Base-by-base conservation (phyloP, 2,797 vertebrate species). In the Danio albolineatus region DNA sequence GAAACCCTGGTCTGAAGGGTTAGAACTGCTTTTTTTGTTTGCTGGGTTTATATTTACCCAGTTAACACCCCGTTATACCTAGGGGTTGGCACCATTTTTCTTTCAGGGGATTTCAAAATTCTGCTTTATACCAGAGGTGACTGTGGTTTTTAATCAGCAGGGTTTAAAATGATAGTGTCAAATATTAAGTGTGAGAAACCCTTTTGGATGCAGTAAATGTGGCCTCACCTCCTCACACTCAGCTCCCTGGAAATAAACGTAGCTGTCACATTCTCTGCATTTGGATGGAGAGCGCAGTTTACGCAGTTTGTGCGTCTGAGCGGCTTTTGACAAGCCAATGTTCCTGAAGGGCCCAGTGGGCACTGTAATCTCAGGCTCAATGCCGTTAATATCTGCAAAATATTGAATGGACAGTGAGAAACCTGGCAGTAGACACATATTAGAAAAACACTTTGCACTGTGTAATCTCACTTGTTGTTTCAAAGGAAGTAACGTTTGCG, bases 201-300 rank as follows among this genome's bases (percentile, higher is more conserved):
- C 1, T 28, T 28, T 28, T 28, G 28, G 14, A 48, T 0, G 7
- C 8, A n/a, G 36, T 12, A 8, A 10, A 43, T 6, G 12, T 16
- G 21, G 17, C 2, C 89, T 91, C 84, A 97, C 98, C 95, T 99
- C 97, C 89, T 99, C 97, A 0, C 98, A 99, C 84, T 99, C 98
- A 0, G 96, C 98, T 0, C 98, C 98, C 87, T 98, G 98, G 92
- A 99, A 99, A 88, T 99, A 99, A 49, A 99, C 97, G 0, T 99
- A 99, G 90, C 96, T 99, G 91, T 98, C 98, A 78, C 98, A 99
- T 77, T 99, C 98, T 0, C 98, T 93, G 64, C 98, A 99, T 79
- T 98, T 98, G 6, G 98, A 90, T 0, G 98, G 97, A 0, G 97
- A 87, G 0, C 98, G 95, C 16, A 99, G 94, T 88, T 98, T 99